Conservation (phyloP, 2,888 invertebrate genomes). For the Leucophenga maculata region DNA sequence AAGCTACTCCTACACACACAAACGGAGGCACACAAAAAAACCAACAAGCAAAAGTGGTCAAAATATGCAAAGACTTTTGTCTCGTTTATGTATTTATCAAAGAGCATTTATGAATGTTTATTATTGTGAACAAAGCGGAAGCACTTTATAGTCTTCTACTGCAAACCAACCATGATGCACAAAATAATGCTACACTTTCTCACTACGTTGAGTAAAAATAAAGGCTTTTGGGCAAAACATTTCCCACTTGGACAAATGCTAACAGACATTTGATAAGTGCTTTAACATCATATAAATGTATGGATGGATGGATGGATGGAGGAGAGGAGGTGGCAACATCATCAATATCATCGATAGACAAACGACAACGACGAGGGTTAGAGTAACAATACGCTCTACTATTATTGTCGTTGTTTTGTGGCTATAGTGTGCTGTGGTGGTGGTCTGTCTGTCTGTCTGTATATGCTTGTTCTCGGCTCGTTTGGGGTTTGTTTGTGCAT, state of each 20-base stretch:
- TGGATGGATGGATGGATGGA: too few species aligned
- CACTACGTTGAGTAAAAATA: too few species aligned
- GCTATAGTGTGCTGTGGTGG: background rate
- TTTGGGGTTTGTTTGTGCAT: background rate
- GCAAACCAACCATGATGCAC: too few species aligned
- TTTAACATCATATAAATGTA: background rate
- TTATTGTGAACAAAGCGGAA: too few species aligned
- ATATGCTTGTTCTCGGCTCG: background rate
- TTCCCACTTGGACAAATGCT: slow-evolving; percentile 14
- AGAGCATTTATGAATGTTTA: too few species aligned
- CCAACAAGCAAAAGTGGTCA: too few species aligned
- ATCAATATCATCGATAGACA: slow-evolving; percentile 4
- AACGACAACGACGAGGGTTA: background rate
- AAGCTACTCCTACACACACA: too few species aligned
- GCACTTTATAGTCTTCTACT: too few species aligned
- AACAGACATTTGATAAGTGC: slow-evolving; percentile 25
- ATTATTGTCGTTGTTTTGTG: background rate
- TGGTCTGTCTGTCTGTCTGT: background rate
- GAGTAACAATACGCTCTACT: background rate
- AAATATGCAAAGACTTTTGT: too few species aligned
- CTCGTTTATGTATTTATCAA: too few species aligned
- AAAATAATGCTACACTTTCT: too few species aligned
- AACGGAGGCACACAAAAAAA: too few species aligned
- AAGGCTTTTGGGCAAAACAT: background rate
- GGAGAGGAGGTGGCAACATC: background rate